A percentile compares a stretch with the other conserved stretches of the same genome.
These are phyloP conservation scores for Chelonoidis abingdonii DNA, from an alignment of 2,113 vertebrate genomes.

Conservation along the genomic window DNA sequence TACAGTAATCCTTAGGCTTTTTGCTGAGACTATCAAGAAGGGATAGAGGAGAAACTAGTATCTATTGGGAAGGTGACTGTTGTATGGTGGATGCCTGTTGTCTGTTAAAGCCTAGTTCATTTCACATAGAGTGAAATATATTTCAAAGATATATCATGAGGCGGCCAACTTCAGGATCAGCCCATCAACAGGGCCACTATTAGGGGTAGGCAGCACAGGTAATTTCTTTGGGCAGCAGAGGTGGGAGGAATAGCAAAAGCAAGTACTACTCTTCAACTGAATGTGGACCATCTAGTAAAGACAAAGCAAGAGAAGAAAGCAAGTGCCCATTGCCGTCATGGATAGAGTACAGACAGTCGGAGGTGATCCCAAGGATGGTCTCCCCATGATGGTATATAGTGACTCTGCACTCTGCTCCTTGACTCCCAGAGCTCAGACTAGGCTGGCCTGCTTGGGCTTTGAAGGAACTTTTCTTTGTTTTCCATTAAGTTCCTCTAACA, in stretches of 20 bases:
- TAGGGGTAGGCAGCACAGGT: fast-evolving
- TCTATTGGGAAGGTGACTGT: too few species aligned
- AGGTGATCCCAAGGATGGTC: not conserved
- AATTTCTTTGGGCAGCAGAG: not conserved
- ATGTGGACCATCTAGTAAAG: fast-evolving
- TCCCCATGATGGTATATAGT: not conserved
- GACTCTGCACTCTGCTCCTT: not conserved
- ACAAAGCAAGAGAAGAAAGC: not conserved
- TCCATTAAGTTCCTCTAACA: not conserved
- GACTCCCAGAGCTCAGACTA: not conserved
- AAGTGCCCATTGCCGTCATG: not conserved
- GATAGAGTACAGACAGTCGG: not conserved
- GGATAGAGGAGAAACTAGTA: too few species aligned
- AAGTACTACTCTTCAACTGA: not conserved
- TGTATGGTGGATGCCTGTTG: too few species aligned
- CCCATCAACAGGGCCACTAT: not conserved
- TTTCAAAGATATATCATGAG: too few species aligned
- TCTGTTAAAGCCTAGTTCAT: too few species aligned
- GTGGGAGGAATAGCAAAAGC: not conserved
- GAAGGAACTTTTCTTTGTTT: not conserved
- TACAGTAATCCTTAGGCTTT: too few species aligned
- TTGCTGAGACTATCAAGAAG: too few species aligned
- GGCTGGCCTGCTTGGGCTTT: not conserved
- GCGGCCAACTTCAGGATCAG: too few species aligned
- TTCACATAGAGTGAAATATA: too few species aligned